Percentiles rank a stretch among this genome's conserved stretches.
These are phyloP conservation scores for Cepphus grylle DNA, from an alignment of 2,113 vertebrate species.

Conservation along the genomic window DNA sequence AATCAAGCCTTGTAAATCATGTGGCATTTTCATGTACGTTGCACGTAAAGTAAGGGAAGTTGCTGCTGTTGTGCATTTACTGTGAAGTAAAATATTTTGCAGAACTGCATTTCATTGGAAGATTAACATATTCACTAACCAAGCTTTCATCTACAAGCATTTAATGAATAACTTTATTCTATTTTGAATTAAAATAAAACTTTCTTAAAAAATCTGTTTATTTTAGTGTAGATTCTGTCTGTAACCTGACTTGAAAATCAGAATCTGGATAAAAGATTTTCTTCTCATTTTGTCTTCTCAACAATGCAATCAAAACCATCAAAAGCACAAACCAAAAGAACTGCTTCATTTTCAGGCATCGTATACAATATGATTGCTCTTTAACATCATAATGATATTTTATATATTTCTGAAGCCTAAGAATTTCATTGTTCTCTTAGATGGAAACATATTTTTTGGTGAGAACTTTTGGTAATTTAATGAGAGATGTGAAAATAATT, in stretches of 20 bases:
- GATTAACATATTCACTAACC: not conserved
- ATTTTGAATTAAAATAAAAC: constrained; percentile 4
- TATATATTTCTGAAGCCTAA: not conserved
- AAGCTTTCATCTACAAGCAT: not conserved
- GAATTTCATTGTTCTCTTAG: not conserved
- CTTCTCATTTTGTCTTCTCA: not conserved
- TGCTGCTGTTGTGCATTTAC: constrained; percentile 19
- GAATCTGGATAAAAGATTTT: not conserved
- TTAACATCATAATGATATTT: not conserved
- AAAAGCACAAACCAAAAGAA: not conserved
- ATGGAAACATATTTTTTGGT: not conserved
- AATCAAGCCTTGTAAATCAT: not conserved
- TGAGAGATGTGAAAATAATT: not conserved
- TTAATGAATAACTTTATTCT: constrained; percentile 13
- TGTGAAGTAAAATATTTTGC: not conserved
- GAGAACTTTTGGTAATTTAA: not conserved
- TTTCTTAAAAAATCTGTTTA: not conserved
- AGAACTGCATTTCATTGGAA: not conserved
- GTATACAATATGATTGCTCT: not conserved
- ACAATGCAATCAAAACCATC: not conserved
- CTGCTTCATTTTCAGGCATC: not conserved
- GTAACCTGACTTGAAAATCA: not conserved
- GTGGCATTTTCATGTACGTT: not conserved
- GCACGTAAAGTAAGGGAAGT: not conserved
- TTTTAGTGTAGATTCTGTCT: not conserved